Percentiles rank a stretch among this genome's conserved stretches.
Evolutionary conservation across 2,113 vertebrate genomes (phyloP).

Genomic region (Rhinoderma darwinii): DNA sequence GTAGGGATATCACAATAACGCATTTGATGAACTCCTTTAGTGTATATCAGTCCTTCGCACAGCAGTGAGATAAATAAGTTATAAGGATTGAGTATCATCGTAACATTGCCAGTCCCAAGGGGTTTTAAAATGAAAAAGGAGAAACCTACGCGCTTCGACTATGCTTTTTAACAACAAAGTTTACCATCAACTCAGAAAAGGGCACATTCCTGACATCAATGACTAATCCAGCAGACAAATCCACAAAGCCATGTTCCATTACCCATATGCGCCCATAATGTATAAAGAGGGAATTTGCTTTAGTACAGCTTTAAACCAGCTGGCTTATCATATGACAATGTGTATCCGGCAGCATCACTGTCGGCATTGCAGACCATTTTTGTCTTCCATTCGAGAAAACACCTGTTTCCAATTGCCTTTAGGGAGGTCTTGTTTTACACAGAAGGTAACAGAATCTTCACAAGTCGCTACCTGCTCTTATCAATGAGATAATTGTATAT

Average conservation of each 20-base stretch:
- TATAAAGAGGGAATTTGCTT: neutral
- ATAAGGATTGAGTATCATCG: no score
- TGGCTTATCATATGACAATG: neutral
- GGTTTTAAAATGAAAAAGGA: no score
- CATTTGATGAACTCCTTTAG: no score
- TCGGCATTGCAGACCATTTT: neutral
- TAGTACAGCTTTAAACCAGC: neutral
- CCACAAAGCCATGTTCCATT: neutral
- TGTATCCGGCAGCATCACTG: neutral
- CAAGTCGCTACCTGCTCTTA: conserved; percentile 14
- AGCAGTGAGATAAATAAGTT: no score
- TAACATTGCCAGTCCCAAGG: no score
- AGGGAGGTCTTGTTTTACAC: neutral
- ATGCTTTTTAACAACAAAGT: no score
- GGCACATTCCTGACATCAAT: neutral
- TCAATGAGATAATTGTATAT: neutral
- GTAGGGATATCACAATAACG: no score
- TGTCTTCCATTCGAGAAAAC: neutral
- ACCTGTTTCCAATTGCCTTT: conserved; percentile 22
- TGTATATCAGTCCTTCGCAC: no score
- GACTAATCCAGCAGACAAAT: neutral
- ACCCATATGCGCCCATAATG: neutral
- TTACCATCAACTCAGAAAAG: neutral
- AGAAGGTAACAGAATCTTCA: neutral
- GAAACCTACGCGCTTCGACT: no score